Conservation (phyloP, 1,140 invertebrate genomes). For the Drosophila prosaltans region DNA sequence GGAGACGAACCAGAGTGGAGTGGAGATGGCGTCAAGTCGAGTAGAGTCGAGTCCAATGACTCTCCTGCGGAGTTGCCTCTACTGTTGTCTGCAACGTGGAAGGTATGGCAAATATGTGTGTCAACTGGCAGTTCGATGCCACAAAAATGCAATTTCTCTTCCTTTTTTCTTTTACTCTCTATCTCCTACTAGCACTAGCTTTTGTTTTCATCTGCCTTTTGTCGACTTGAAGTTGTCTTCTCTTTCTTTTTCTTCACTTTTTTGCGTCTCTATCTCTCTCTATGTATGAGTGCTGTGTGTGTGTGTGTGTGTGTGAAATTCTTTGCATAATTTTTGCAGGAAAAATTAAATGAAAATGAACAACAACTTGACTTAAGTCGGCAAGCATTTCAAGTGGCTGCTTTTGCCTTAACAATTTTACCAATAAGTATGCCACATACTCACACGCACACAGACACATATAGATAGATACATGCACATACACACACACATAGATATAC, state of each 20-base stretch:
- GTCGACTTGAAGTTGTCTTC: slow-evolving; percentile 16
- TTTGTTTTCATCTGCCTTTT: slow-evolving; percentile 31
- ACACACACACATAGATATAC: slow-evolving; percentile 4
- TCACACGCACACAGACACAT: not conserved
- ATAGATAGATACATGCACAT: not conserved
- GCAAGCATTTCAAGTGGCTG: slow-evolving; percentile 56
- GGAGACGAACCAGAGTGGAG: not conserved
- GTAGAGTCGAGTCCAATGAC: slow-evolving; percentile 58
- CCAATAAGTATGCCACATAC: slow-evolving; percentile 67
- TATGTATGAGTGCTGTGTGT: slow-evolving; percentile 21
- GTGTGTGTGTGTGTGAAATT: slow-evolving; percentile 57
- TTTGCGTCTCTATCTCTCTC: slow-evolving; percentile 26
- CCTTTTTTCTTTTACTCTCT: slow-evolving; percentile 10
- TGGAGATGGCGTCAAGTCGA: not conserved
- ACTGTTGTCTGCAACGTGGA: slow-evolving; percentile 17
- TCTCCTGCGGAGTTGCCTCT: slow-evolving; percentile 51
- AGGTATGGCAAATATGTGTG: slow-evolving; percentile 71
- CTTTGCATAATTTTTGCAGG: slow-evolving; percentile 73
- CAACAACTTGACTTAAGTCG: slow-evolving; percentile 13
- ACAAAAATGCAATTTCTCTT: slow-evolving; percentile 57
- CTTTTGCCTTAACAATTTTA: slow-evolving; percentile 67
- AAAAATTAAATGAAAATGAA: slow-evolving; percentile 51
- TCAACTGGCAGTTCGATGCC: slow-evolving; percentile 70
- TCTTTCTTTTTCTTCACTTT: slow-evolving; percentile 1
- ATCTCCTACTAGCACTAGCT: not conserved